Base-by-base conservation (phyloP, 2,888 invertebrate species). In the Conops quadrifasciatus region DNA sequence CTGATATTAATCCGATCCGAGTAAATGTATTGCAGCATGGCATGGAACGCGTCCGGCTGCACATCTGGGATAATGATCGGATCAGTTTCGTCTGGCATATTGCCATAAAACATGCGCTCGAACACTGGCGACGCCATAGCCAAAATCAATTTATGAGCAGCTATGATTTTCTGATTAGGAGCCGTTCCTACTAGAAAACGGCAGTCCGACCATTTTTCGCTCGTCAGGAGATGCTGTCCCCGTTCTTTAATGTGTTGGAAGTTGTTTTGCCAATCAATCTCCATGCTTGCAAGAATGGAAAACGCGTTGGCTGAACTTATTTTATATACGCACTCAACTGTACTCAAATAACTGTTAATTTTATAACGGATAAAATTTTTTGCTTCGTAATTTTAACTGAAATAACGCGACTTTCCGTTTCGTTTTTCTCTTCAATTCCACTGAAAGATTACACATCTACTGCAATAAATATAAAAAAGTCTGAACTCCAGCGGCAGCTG, bases 71-170 rank as follows among this genome's bases (percentile, higher is more conserved):
- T 94, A 0, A 91, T 89, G 77, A 95, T 94, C 0, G 93, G 92
- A 76, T 91, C 91, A 74, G 89, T 89, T 65, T 92, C 91, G 79
- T 94, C 94, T 0, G 94, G 91, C 89, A 94, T 91, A 28, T 92
- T 92, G 0, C 94, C 94, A 80, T 89, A 94, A 81, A 95, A 94
- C 94, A 95, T 95, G 0, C 93, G 92, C 80, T 94, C 94, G 80
- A 95, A 95, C 0, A 95, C 94, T 0, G 94, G 94, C 74, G 94
- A 94, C 0, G 94, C 91, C 93, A 94, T 94, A 0, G 94, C 94
- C 69, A 95, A 86, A 73, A 94, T 89, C 45, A 95, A 85, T 83
- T 94, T 94, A 83, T 95, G 94, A 0, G 92, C 93, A n/a, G 90
- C 88, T 36, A 94, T 86, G 1, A 90, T 87, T 78, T 92, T 90